phyloP scores from a whole-genome alignment of 1,140 invertebrate species.

The Bombus breviceps region DNA sequence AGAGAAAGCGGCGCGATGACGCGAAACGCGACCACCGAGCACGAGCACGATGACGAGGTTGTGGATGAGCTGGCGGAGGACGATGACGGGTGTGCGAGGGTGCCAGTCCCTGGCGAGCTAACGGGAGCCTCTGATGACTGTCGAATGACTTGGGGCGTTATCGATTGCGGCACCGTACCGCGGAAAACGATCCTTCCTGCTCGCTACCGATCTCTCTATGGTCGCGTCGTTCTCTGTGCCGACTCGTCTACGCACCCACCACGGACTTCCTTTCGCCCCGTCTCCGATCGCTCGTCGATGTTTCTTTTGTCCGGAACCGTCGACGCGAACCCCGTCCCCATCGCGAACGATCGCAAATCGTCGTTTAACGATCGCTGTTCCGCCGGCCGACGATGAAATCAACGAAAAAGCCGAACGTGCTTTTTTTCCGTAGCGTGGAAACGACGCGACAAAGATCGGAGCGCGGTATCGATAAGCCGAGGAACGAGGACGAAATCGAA shows the following conservation, averaged over 20 bases:
- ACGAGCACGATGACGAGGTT: slow-evolving; percentile 34
- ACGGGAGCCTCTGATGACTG: slow-evolving; percentile 77
- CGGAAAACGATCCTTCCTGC: slow-evolving; percentile 37
- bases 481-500: slow-evolving; percentile 58
- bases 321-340: not conserved
- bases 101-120: slow-evolving; percentile 1
- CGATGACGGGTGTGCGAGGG: slow-evolving; percentile 30
- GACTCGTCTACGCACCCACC: not conserved
- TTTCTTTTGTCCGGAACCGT: not conserved
- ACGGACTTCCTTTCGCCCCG: not conserved
- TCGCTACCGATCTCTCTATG: not conserved
- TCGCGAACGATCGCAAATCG: not conserved
- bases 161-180: slow-evolving; percentile 74
- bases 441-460: not conserved
- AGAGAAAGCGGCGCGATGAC: slow-evolving; percentile 9
- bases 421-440: not conserved
- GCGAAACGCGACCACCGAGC: slow-evolving; percentile 31
- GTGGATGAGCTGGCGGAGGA: slow-evolving; percentile 43
- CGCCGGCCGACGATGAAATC: not conserved
- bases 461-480: slow-evolving; percentile 42
- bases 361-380: not conserved
- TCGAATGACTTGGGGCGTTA: slow-evolving; percentile 81
- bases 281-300: slow-evolving; percentile 8
- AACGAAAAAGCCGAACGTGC: not conserved
- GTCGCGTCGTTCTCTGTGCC: not conserved